Base-by-base conservation (phyloP, 2,888 invertebrate genomes). In the Julus scandinavius region DNA sequence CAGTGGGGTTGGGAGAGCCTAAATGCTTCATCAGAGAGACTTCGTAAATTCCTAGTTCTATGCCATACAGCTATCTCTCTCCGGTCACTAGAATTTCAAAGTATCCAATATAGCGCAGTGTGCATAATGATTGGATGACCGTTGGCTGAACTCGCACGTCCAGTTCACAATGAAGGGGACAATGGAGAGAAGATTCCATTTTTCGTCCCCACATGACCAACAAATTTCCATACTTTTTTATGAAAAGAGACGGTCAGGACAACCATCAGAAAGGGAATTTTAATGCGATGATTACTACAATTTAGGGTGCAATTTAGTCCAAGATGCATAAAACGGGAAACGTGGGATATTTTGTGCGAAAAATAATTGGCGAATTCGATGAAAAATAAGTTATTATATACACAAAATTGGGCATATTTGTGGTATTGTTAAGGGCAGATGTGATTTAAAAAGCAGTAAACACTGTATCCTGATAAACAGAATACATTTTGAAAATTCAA, bases 81-180 rank as follows among this genome's bases (percentile, higher is more conserved):
- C 85, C 15, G 85, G 85, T 49, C 85, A 85, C 85, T 85, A 85
- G 85, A 85, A 85, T 85, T 85, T 85, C 85, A 85, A 85, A 85
- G 85, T 85, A 85, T 41, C 49, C 85, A 45, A 85, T 49, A 85
- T 85, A 85, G 41, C 85, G 20, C 85, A 85, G 41, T 41, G 85
- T 85, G 85, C 85, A 85, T 85, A 85, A 85, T 85, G 85, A 85
- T 85, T 49, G 85, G 20, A 41, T 85, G 85, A 85, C 85, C 85
- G 85, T 49, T 85, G 85, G 72, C 72, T 72, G 72, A 72, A 72
- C 72, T 72, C 72, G 72, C 72, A 72, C 72, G 72, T 72, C 72
- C 72, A 72, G 72, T 72, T 20, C 72, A 72, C 72, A 72, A 72
- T 72, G 72, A 29, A 29, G 72, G 58, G 72, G 72, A 72, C 72